A percentile compares a stretch with the other conserved stretches of the same genome.
Evolutionary conservation across 2,797 vertebrate species (phyloP).

Genomic region (Staurois parvus): DNA sequence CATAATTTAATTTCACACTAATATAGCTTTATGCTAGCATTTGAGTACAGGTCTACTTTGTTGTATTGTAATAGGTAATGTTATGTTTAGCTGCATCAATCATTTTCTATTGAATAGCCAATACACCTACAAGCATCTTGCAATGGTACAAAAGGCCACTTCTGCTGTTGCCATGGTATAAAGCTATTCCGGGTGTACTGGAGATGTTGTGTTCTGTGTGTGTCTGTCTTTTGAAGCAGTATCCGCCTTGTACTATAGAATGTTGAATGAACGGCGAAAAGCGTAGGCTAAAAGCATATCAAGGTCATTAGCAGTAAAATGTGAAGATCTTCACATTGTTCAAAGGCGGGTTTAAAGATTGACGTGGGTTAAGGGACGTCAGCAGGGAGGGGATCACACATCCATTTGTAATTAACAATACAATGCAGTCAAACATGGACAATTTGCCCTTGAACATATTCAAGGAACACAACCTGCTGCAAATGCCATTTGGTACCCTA

Average conservation of each 20-base stretch:
- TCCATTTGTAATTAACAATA: neutral
- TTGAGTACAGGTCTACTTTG: too few relatives aligned
- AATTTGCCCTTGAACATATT: too few relatives aligned
- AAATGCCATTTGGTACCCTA: too few relatives aligned
- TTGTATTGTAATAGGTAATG: neutral
- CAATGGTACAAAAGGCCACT: neutral
- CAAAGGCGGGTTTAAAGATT: neutral
- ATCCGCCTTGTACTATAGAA: neutral
- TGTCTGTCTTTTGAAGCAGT: neutral
- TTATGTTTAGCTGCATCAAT: neutral
- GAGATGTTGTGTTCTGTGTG: neutral
- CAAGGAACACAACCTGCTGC: too few relatives aligned
- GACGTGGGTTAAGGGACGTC: neutral
- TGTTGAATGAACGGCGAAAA: neutral
- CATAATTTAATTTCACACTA: too few relatives aligned
- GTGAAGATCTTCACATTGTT: neutral
- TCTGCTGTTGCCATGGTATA: conserved; percentile 1
- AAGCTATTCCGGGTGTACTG: neutral
- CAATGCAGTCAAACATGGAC: too few relatives aligned
- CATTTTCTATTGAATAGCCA: neutral
- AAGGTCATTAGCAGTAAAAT: neutral
- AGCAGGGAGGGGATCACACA: neutral
- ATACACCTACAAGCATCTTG: neutral
- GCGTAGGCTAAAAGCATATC: neutral
- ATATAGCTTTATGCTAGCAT: too few relatives aligned